Evolutionary conservation across 2,888 invertebrate genomes (phyloP), one percentile per base, ranked within the genome.

Genomic region (Drosophila pegasa): DNA sequence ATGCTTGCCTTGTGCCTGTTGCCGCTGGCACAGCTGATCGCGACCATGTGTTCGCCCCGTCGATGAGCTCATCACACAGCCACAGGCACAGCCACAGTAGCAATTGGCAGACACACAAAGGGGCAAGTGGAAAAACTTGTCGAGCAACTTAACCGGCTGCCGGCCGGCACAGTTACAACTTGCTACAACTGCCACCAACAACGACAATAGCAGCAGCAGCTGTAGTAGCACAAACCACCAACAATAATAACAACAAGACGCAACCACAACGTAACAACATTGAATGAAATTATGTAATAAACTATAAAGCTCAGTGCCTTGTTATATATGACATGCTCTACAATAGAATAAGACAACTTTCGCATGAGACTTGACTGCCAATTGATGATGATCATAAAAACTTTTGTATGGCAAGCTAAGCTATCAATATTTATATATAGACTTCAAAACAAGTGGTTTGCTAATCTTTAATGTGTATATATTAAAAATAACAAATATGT

Each of bases 201-300:
- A 31, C 33, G 58, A 14, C 48, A 41, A 2, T 16, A 27, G 18
- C 54, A 54, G 16, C 37, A 56, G 25, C 22, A 37, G 16, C 45
- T 20, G 31, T 31, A 64, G 41, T 8, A 50, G 22, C 31, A 31
- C 16, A 5, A 22, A 25, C 6, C n/a, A 33, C 3, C 22, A 47
- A 38, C 35, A 57, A 50, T 54, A 58, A 47, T 29, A 45, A 52
- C 38, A 60, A 65, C 43, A 50, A 37, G 40, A 35, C 50, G 48
- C 65, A 48, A 41, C 71, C 60, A 51, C 66, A 69, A 41, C 43
- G 27, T 20, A 70, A 58, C 33, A 56, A 60, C 62, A 70, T 65
- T 83, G 84, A 83, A 86, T 78, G 78, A 83, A 83, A 78, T 83
- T 83, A 83, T 80, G 83, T 78, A 86, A 83, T 71, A 71, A 60